phyloP scores from a whole-genome alignment of 2,797 vertebrate genomes.

The Tapera naevia region DNA sequence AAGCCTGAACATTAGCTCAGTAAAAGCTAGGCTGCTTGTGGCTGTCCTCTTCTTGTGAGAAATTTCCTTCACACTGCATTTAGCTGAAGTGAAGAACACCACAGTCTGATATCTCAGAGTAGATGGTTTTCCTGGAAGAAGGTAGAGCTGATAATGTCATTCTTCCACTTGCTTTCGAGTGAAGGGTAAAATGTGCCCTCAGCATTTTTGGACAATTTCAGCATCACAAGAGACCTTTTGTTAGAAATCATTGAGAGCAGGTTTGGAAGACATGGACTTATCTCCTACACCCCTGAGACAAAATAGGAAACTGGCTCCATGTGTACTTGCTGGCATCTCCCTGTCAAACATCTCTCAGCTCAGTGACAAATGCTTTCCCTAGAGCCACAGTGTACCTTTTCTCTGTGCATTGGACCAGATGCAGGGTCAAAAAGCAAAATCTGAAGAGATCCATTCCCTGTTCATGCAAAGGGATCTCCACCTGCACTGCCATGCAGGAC shows the following conservation, averaged over 20 bases:
- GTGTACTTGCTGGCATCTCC: neutral
- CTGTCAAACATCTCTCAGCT: neutral
- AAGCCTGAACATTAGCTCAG: neutral
- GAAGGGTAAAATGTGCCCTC: rapidly evolving
- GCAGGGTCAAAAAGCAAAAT: neutral
- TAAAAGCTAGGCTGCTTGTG: neutral
- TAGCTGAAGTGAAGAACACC: neutral
- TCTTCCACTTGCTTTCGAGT: neutral
- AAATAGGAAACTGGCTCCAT: neutral
- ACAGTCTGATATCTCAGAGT: neutral
- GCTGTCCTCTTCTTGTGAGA: neutral
- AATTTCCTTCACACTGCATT: neutral
- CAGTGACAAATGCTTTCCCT: neutral
- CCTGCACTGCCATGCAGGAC: neutral
- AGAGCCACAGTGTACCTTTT: neutral
- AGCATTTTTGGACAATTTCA: neutral
- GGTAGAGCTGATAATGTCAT: neutral
- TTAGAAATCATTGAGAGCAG: neutral
- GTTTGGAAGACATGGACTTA: neutral
- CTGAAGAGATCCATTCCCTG: neutral
- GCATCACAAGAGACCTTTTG: neutral
- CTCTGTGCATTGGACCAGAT: neutral
- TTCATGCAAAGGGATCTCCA: neutral
- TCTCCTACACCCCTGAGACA: neutral
- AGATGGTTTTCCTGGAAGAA: neutral